Percentiles rank a stretch among this genome's conserved stretches.
Evolutionary conservation across 2,888 invertebrate genomes (phyloP).

Genomic region (Drosophila borborema): DNA sequence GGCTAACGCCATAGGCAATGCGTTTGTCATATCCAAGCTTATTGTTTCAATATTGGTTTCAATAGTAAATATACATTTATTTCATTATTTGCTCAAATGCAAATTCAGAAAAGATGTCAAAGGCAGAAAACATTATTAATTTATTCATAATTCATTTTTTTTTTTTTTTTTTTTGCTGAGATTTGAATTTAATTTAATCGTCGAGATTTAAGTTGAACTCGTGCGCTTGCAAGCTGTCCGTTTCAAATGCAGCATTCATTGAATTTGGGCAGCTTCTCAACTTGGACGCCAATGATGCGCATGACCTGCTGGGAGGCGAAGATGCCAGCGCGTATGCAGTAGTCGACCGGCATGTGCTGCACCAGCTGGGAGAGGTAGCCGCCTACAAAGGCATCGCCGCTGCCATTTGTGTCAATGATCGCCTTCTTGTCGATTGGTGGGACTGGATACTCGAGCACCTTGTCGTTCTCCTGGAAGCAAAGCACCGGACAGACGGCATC

Average conservation of each 20-base stretch:
- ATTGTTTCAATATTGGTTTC: not conserved
- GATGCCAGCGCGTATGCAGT: conserved; percentile 68
- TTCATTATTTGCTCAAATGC: not conserved
- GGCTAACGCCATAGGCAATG: not conserved
- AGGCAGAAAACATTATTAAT: not conserved
- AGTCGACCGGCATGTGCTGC: conserved; percentile 68
- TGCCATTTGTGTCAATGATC: conserved; percentile 65
- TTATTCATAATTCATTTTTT: not conserved
- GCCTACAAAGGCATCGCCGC: conserved; percentile 70
- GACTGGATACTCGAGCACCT: conserved; percentile 59
- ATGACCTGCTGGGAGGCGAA: conserved; percentile 64
- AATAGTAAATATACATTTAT: not conserved
- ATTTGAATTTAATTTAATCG: not conserved
- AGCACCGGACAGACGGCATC: conserved; percentile 61
- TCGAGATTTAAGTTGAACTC: no score
- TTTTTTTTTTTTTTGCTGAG: not conserved
- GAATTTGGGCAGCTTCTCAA: conserved; percentile 59
- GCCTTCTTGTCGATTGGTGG: conserved; percentile 41
- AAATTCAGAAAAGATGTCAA: not conserved
- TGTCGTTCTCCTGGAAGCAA: conserved; percentile 56
- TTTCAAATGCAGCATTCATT: conserved; percentile 52
- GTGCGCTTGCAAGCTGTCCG: not conserved
- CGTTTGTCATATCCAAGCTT: not conserved
- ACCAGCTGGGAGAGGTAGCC: conserved; percentile 68
- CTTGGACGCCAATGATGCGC: conserved; percentile 48